A percentile compares a stretch with the other conserved stretches of the same genome.
These are phyloP conservation scores for Pipistrellus kuhlii DNA, from an alignment of 2,797 vertebrate genomes.

Conservation along the genomic window DNA sequence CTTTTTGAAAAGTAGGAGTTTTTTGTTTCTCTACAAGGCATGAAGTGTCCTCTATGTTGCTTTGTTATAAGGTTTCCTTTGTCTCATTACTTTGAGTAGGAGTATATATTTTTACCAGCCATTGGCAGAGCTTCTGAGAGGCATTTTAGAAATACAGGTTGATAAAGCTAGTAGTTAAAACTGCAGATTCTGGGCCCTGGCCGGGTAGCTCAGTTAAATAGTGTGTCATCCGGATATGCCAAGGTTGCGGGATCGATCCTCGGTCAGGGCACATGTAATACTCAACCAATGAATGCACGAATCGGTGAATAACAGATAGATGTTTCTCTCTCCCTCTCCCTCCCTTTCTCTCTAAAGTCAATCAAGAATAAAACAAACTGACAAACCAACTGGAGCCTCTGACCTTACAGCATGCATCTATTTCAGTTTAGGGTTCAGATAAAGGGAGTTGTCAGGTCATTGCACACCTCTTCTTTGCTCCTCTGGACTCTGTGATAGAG, in stretches of 20 bases:
- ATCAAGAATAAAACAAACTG: not conserved
- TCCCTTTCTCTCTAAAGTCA: not conserved
- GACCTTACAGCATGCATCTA: not conserved
- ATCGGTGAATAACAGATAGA: not conserved
- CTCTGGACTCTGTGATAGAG: not conserved
- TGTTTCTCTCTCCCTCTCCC: not conserved
- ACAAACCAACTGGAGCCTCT: not conserved
- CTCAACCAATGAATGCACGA: not conserved
- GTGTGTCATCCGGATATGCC: not conserved
- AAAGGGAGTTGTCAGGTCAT: not conserved
- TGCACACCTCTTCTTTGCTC: not conserved
- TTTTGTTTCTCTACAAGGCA: not conserved
- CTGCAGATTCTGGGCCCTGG: not conserved
- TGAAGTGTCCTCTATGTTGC: not conserved
- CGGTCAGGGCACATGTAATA: not conserved
- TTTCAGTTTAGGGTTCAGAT: slow-evolving; percentile 19
- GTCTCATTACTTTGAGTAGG: not conserved
- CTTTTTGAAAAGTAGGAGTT: not conserved
- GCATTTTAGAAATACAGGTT: not conserved
- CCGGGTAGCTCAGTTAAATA: not conserved
- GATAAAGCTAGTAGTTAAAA: slow-evolving; percentile 27
- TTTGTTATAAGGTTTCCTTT: not conserved
- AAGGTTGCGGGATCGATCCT: not conserved
- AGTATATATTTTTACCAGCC: not conserved
- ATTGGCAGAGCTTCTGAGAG: not conserved